Percentiles rank a stretch among this genome's conserved stretches.
Evolutionary conservation across 2,113 vertebrate genomes (phyloP).

Genomic region (Amphilophus citrinellus): DNA sequence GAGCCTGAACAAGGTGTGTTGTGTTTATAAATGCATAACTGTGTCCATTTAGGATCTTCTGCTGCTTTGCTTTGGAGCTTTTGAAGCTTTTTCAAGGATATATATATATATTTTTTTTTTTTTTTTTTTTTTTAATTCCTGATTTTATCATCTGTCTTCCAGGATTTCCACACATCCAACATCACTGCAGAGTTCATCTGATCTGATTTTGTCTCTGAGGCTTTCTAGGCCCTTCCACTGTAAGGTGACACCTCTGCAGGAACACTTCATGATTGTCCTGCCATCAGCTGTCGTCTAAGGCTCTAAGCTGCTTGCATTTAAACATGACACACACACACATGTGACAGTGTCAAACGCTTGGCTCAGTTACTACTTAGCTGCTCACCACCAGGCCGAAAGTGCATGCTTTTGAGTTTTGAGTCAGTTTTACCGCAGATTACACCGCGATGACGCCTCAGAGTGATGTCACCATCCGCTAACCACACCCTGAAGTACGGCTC

Average conservation of each 20-base stretch:
- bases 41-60: background rate
- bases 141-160: conserved; percentile 16
- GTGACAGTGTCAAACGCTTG: conserved; percentile 1
- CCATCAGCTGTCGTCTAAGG: conserved; percentile 57
- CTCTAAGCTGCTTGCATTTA: conserved; percentile 39
- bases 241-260: conserved; percentile 55
- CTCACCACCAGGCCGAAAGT: background rate
- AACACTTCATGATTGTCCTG: conserved; percentile 26
- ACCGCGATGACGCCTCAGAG: background rate
- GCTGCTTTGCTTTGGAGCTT: background rate
- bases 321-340: conserved; percentile 16
- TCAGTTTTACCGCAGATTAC: background rate
- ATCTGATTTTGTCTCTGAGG: conserved; percentile 20
- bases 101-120: too few relatives aligned
- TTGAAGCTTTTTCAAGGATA: background rate
- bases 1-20: background rate
- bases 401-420: background rate
- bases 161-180: conserved; percentile 25
- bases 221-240: conserved; percentile 15
- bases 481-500: background rate
- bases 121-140: too few relatives aligned
- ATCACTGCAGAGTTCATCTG: conserved; percentile 31
- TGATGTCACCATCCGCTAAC: background rate
- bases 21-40: background rate
- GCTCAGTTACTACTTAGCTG: background rate